Conservation (phyloP, 2,888 invertebrate genomes). For the Sipha maydis region DNA sequence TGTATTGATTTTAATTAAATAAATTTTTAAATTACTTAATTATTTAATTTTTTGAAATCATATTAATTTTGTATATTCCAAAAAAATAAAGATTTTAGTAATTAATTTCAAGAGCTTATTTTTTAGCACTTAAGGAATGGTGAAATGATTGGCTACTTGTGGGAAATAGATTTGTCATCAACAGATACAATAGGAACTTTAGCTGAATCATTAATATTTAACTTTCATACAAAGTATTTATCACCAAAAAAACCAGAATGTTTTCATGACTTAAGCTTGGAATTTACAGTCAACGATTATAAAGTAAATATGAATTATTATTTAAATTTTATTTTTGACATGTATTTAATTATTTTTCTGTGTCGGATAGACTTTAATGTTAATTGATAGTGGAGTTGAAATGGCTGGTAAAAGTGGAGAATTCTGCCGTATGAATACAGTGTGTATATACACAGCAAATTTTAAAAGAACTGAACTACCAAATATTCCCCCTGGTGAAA, state of each 20-base stretch:
- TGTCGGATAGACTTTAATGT: constrained; percentile 37
- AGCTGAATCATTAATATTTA: constrained; percentile 47
- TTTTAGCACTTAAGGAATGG: constrained; percentile 51
- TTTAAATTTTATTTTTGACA: not conserved
- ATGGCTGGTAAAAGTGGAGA: constrained; percentile 69
- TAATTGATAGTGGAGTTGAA: constrained; percentile 57
- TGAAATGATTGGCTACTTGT: constrained; percentile 49
- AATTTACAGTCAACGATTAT: constrained; percentile 50
- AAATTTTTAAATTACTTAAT: not conserved
- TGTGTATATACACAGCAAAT: constrained; percentile 83
- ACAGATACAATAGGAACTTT: constrained; percentile 35
- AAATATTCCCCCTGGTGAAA: constrained; percentile 64
- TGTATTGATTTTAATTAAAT: not conserved
- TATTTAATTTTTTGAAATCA: not conserved
- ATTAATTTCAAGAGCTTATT: not conserved
- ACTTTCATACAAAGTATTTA: constrained; percentile 47
- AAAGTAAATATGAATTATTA: constrained; percentile 20
- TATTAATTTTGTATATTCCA: too few species aligned
- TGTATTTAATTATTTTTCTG: not conserved
- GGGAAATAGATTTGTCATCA: constrained; percentile 55
- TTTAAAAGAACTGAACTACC: constrained; percentile 71
- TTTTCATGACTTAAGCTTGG: constrained; percentile 41
- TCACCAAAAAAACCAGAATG: constrained; percentile 9
- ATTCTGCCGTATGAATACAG: constrained; percentile 87
- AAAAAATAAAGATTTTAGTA: not conserved